Evolutionary conservation across 2,797 vertebrate species (phyloP).

Genomic region (Pipistrellus kuhlii): DNA sequence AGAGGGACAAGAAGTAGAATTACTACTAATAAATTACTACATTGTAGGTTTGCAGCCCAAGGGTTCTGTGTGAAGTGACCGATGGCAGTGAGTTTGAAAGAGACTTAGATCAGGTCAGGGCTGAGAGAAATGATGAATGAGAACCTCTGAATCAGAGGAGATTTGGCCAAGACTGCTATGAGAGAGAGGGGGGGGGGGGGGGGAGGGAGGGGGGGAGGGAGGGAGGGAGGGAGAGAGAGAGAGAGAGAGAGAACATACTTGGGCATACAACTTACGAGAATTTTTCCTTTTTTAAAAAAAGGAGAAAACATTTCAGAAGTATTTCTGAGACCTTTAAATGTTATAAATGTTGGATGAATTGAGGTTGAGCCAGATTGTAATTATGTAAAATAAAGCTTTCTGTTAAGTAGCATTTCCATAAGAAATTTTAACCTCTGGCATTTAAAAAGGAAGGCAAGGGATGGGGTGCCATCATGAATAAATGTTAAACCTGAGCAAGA

Average conservation of each 20-base stretch:
- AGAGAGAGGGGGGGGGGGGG: neutral
- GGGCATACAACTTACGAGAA: neutral
- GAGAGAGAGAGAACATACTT: neutral
- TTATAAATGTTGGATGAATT: constrained; percentile 30
- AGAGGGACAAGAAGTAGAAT: constrained; percentile 43
- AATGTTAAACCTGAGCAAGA: constrained; percentile 71
- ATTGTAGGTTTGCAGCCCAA: constrained; percentile 28
- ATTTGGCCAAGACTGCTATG: neutral
- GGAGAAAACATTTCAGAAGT: constrained; percentile 1
- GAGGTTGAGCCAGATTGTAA: constrained; percentile 48
- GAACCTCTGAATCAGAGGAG: neutral
- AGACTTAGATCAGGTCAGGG: constrained; percentile 19
- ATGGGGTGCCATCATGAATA: constrained; percentile 39
- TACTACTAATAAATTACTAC: constrained; percentile 47
- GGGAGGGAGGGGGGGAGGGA: neutral
- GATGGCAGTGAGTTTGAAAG: neutral
- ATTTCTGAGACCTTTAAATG: constrained; percentile 68
- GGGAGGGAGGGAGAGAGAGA: neutral
- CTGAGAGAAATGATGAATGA: neutral
- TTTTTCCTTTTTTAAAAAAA: neutral
- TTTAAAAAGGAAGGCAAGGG: constrained; percentile 70
- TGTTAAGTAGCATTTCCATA: constrained; percentile 72
- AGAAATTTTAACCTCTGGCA: constrained; percentile 69
- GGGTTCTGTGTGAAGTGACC: neutral
- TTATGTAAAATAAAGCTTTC: constrained; percentile 75